Conservation (phyloP, 2,113 vertebrate species). For the Elanoides forficatus region DNA sequence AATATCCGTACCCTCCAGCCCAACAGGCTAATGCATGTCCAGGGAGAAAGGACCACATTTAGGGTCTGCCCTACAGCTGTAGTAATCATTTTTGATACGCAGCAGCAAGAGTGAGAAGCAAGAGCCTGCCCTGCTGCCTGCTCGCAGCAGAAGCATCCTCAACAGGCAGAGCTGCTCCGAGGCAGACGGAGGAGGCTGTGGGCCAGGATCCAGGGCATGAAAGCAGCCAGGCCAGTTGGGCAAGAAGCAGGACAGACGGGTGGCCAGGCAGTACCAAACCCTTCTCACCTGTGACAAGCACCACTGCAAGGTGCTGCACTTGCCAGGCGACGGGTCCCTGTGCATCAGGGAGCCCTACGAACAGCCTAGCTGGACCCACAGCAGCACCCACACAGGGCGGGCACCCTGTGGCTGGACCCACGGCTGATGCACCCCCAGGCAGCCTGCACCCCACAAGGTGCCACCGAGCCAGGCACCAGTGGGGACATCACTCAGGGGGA, state of each 20-base stretch:
- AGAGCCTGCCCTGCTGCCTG: background rate
- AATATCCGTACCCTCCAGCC: rapidly evolving
- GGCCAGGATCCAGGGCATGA: no score
- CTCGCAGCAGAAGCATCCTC: background rate
- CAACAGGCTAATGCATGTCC: rapidly evolving
- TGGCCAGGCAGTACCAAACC: background rate
- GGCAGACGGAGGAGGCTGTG: no score
- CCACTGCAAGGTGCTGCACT: background rate
- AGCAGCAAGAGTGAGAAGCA: background rate
- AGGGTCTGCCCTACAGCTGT: background rate
- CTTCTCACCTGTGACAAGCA: rapidly evolving
- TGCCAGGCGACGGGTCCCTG: rapidly evolving
- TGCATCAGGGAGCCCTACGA: rapidly evolving
- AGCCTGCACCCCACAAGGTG: background rate
- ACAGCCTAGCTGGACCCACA: background rate
- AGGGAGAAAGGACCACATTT: rapidly evolving
- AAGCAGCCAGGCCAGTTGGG: background rate
- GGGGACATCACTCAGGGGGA: background rate
- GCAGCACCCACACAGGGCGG: rapidly evolving
- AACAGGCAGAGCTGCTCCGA: rapidly evolving
- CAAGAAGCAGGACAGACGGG: background rate
- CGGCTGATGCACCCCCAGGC: rapidly evolving
- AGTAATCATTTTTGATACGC: rapidly evolving
- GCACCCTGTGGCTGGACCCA: background rate
- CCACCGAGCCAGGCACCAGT: rapidly evolving